A percentile compares a stretch with the other conserved stretches of the same genome.
phyloP scores from a whole-genome alignment of 2,113 vertebrate genomes.

The Ailuropoda melanoleuca region DNA sequence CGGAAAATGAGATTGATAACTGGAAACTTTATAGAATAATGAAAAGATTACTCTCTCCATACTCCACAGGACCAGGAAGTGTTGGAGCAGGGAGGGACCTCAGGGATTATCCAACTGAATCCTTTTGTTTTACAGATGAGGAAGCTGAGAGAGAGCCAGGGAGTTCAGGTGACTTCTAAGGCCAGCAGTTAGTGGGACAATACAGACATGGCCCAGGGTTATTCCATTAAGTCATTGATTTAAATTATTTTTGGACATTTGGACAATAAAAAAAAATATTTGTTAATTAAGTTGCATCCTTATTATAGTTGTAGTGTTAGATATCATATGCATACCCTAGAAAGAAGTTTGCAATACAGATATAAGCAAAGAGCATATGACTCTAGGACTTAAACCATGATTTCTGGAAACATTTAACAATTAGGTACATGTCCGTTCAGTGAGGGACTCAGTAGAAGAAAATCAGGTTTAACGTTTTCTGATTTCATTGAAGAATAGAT shows the following conservation, averaged over 20 bases:
- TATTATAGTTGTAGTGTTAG: background rate
- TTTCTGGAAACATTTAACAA: background rate
- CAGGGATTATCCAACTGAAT: background rate
- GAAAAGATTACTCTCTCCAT: background rate
- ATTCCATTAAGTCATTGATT: background rate
- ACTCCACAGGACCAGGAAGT: background rate
- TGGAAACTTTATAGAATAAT: background rate
- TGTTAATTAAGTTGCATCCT: constrained; percentile 10
- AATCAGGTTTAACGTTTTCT: background rate
- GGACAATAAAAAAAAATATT: background rate
- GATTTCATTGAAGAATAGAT: background rate
- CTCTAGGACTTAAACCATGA: background rate
- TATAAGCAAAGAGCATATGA: background rate
- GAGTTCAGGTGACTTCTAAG: background rate
- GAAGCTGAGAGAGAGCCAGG: background rate
- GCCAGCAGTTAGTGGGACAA: background rate
- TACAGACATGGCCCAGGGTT: background rate
- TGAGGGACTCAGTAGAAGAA: background rate
- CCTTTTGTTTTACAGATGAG: background rate
- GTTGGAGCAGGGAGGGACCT: background rate
- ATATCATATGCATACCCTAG: background rate
- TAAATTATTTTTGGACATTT: constrained; percentile 17
- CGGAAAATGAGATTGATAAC: constrained; percentile 17
- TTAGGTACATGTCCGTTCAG: background rate
- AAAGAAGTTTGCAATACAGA: background rate